phyloP scores from a whole-genome alignment of 2,113 vertebrate genomes.

The Neomonachus schauinslandi region DNA sequence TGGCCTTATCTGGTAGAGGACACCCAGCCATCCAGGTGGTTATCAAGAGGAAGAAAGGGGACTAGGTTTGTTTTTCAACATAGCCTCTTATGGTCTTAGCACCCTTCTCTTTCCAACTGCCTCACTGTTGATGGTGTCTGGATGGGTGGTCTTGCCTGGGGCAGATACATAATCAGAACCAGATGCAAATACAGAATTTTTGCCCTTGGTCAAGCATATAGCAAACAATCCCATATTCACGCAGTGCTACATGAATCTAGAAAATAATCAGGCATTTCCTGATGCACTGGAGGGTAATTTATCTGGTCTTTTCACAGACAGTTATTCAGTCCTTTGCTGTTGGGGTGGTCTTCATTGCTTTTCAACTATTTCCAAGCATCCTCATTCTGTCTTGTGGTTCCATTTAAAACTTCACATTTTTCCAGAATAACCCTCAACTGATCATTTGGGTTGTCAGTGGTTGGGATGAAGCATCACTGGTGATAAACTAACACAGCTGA shows the following conservation, averaged over 20 bases:
- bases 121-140: not conserved
- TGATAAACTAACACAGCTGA: not conserved
- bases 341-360: conserved; percentile 16
- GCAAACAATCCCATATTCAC: not conserved
- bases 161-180: conserved; percentile 38
- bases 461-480: not conserved
- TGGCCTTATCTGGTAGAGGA: not conserved
- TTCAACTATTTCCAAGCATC: not conserved
- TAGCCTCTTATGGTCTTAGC: not conserved
- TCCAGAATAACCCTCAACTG: not conserved
- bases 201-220: not conserved
- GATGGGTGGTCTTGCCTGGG: not conserved
- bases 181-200: conserved; percentile 9
- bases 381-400: not conserved
- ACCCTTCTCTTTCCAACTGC: not conserved
- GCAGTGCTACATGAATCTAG: not conserved
- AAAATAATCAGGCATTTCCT: conserved; percentile 39
- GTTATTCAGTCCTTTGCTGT: not conserved
- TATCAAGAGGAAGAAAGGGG: not conserved
- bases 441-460: conserved; percentile 35
- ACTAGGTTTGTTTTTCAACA: not conserved
- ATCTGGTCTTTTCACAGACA: not conserved
- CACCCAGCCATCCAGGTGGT: not conserved
- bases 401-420: conserved; percentile 45
- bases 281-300: not conserved